Base-by-base conservation (phyloP, 2,888 invertebrate species). In the Scaptomyza flava region DNA sequence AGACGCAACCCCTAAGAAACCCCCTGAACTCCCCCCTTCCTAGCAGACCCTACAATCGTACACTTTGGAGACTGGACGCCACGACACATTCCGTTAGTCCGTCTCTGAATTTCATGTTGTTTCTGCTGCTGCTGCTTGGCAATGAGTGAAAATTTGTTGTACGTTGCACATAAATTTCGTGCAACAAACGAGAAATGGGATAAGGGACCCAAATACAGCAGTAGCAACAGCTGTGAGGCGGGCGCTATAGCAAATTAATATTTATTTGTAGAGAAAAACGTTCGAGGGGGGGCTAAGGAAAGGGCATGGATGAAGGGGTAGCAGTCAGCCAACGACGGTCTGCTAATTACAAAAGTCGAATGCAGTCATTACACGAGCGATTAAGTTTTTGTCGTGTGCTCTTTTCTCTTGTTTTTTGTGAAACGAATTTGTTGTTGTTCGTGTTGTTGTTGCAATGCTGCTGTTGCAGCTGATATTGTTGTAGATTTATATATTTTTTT, bases 71-170 rank as follows among this genome's bases (percentile, higher is more conserved):
- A 70, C 42, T 62, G 68, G 51, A 64, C 64, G 83, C 68, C 70
- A 79, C 77, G 87, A 81, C 84, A 87, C 84, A 87, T 81, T 71
- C 70, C 68, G 60, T 62, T 73, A 47, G 58, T 53, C 47, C 45
- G 50, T 62, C 20, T 64, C 31, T 46, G 23, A 6, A 47, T 45
- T 4, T n/a, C 20, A 11, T 41, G 48, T 8, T 68, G n/a, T 30
- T 56, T 34, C 17, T 56, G 54, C 42, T 53, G 69, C 34, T 68
- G 59, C 60, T 27, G 27, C 27, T 27, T 63, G 11, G 82, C 82
- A 85, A 85, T 87, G 82, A 87, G 86, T 87, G 83, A 82, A 86
- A 86, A 88, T 84, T 84, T 88, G 88, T 86, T 88, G 88, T 76
- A 81, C 83, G 87, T 72, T 86, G 81, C 86, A 86, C 86, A 84